Base-by-base conservation (phyloP, 2,113 vertebrate species). In the Coracopsis vasa region DNA sequence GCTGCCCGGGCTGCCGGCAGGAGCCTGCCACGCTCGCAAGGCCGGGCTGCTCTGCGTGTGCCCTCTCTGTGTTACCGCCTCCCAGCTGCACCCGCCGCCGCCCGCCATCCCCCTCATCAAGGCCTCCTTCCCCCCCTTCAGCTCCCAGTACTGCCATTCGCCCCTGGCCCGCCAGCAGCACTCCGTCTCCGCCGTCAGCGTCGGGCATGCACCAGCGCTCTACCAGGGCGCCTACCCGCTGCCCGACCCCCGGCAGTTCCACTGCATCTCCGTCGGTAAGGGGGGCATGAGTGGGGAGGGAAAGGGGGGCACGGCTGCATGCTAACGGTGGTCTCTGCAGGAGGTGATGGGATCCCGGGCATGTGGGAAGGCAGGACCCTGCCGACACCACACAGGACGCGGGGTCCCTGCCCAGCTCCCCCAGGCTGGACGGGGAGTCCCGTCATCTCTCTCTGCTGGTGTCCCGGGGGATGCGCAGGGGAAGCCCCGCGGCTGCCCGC, bases 241-340 rank as follows among this genome's bases (percentile, higher is more conserved):
- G 61, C 98, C 99, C 9, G 99, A 99, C 92, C 99, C 99, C n/a
- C 98, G 99, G 28, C 99, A 99, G 95, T 99, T 99, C 97, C 99
- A 99, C 98, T 99, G 99, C 98, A 98, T 99, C 97, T 99, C 99
- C 73, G 98, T 99, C 95, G 99, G 99, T 99, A 96, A 99, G 99
- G 98, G 14, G 31, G 78, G n/a, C 50, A 41, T 25, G 11, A 42
- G 29, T 51, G 35, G 61, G 42, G 17, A 20, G 16, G 41, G 10
- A 10, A 41, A 20, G 17, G 37, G 12, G 8, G 11, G 41, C 81
- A 31, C 50, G 81, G n/a, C 19, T n/a, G 67, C 37, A 4, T 11
- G 92, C 6, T 33, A 18, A 48, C 11, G 9, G 27, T 11, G 74
- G 31, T 62, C 0, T 17, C 27, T 8, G 41, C 31, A 72, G 53